These are phyloP conservation scores for Falco novaeseelandiae DNA, from an alignment of 2,797 vertebrate genomes.

Conservation along the genomic window DNA sequence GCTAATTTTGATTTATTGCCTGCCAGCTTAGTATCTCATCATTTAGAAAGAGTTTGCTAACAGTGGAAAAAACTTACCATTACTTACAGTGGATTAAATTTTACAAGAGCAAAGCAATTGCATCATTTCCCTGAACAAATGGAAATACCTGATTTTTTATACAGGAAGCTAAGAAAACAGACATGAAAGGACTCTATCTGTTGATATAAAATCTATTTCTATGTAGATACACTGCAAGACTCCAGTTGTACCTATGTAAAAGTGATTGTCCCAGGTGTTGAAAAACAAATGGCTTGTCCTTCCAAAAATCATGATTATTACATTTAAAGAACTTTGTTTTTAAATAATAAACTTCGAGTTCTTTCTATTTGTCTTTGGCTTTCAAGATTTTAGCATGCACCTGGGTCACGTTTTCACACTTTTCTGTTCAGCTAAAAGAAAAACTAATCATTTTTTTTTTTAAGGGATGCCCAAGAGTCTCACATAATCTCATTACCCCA, in stretches of 20 bases:
- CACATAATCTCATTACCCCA: conserved; percentile 8
- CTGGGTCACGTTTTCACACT: not conserved
- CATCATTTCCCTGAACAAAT: not conserved
- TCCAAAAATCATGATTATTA: not conserved
- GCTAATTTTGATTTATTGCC: conserved; percentile 20
- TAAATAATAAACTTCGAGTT: not conserved
- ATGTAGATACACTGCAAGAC: not conserved
- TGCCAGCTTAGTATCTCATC: not conserved
- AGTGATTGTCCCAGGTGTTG: not conserved
- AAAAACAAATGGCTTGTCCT: not conserved
- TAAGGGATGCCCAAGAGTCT: not conserved
- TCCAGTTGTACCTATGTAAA: not conserved
- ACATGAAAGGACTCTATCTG: not conserved
- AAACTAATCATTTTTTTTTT: not conserved
- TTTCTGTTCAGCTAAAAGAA: not conserved
- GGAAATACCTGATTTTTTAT: not conserved
- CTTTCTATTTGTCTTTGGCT: not conserved
- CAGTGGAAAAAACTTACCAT: not conserved
- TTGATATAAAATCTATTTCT: not conserved
- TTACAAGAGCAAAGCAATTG: not conserved
- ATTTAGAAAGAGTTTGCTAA: not conserved
- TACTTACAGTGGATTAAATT: not conserved
- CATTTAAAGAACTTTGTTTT: not conserved
- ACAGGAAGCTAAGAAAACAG: not conserved
- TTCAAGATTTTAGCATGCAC: not conserved